These are phyloP conservation scores for Aphelinus atriplicis DNA, from an alignment of 1,140 invertebrate genomes.

Conservation along the genomic window DNA sequence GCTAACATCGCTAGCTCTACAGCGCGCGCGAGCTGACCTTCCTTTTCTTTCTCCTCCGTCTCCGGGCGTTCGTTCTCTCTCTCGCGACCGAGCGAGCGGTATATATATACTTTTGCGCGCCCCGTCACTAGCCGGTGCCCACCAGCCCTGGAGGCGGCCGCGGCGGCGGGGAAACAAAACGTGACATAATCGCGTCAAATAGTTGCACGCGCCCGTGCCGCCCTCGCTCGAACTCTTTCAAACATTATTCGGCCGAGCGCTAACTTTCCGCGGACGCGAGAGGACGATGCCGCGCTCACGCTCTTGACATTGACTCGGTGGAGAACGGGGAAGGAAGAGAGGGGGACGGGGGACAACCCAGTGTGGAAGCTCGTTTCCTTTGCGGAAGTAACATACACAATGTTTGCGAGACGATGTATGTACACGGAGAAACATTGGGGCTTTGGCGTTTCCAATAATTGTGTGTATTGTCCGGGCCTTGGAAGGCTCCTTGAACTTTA, in stretches of 20 bases:
- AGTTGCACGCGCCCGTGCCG: not conserved
- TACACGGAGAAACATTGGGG: no score
- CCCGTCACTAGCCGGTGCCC: not conserved
- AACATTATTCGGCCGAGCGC: constrained; percentile 16
- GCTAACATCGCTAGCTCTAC: no score
- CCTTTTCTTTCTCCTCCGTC: not conserved
- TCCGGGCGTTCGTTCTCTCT: not conserved
- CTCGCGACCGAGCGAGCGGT: not conserved
- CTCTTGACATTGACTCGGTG: constrained; percentile 23
- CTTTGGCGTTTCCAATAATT: no score
- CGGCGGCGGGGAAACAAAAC: constrained; percentile 16
- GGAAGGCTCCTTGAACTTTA: no score
- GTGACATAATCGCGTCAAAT: constrained; percentile 23
- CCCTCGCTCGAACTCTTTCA: constrained; percentile 25
- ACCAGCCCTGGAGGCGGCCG: not conserved
- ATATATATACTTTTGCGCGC: not conserved
- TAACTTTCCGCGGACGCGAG: not conserved
- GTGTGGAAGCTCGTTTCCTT: no score
- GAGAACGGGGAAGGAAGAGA: no score
- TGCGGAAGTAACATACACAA: no score
- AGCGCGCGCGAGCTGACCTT: constrained; percentile 14
- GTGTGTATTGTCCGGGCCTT: no score
- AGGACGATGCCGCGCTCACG: not conserved
- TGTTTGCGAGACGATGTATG: no score
- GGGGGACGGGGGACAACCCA: no score